phyloP scores from a whole-genome alignment of 2,888 invertebrate species.

The Leucophenga montana region DNA sequence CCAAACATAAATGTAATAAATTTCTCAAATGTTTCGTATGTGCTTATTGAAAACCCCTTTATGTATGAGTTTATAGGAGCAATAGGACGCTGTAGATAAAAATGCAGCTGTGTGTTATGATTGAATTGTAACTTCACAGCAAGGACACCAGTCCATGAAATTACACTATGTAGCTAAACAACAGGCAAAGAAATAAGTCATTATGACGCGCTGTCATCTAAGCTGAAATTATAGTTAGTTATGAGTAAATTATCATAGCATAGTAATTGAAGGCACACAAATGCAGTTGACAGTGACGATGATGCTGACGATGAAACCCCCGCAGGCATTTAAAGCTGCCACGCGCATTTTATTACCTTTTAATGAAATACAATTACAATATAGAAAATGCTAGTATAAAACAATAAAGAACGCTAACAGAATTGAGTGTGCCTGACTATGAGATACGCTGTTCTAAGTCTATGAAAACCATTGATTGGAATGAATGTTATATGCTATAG shows the following conservation, averaged over 20 bases:
- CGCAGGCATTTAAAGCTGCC: not conserved
- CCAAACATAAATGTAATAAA: too few species aligned
- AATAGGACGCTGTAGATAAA: too few species aligned
- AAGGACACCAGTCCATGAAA: not conserved
- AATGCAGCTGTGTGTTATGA: not conserved
- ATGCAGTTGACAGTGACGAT: not conserved
- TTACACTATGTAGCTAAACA: too few species aligned
- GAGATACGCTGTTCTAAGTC: not conserved
- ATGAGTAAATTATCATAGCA: not conserved
- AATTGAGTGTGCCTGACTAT: too few species aligned
- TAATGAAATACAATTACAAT: constrained; percentile 63
- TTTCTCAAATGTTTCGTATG: too few species aligned
- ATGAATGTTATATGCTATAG: too few species aligned
- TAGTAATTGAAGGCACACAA: not conserved
- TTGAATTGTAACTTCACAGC: too few species aligned
- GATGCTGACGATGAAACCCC: not conserved
- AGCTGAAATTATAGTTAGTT: not conserved
- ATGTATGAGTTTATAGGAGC: too few species aligned
- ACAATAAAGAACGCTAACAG: too few species aligned
- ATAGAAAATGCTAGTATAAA: too few species aligned
- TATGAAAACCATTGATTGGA: not conserved
- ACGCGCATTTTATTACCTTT: constrained; percentile 38
- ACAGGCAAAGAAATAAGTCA: not conserved
- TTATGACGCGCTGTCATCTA: not conserved
- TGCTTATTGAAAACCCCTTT: too few species aligned